A percentile compares a stretch with the other conserved stretches of the same genome.
Conservation (phyloP, 2,797 vertebrate genomes). For the Nyctalus aviator region DNA sequence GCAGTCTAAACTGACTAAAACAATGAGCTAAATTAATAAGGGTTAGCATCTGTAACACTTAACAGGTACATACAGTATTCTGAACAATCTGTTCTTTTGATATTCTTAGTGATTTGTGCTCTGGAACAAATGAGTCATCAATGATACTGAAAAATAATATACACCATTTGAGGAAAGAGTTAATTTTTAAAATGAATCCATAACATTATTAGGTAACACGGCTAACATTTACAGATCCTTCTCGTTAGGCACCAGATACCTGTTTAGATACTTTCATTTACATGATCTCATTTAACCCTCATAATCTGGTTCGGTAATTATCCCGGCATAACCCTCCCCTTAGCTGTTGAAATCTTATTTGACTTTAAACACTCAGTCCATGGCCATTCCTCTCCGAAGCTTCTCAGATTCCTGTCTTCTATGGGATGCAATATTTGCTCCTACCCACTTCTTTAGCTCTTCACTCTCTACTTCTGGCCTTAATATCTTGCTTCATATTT, state of each 20-base stretch:
- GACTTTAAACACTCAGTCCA: background rate
- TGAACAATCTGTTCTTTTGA: slow-evolving; percentile 61
- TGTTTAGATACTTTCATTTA: background rate
- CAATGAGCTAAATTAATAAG: slow-evolving; percentile 27
- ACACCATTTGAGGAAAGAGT: background rate
- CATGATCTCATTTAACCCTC: slow-evolving; percentile 31
- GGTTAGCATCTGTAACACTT: slow-evolving; percentile 40
- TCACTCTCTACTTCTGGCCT: background rate
- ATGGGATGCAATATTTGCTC: background rate
- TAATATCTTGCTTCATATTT: background rate
- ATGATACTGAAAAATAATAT: background rate
- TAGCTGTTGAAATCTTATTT: background rate
- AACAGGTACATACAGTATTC: slow-evolving; percentile 45
- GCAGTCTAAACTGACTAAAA: background rate
- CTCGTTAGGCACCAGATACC: background rate
- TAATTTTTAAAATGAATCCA: background rate
- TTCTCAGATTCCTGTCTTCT: background rate
- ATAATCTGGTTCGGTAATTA: background rate
- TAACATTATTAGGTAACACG: slow-evolving; percentile 5
- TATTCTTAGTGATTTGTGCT: slow-evolving; percentile 56
- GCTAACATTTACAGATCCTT: background rate
- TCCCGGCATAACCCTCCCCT: background rate
- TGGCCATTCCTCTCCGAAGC: background rate
- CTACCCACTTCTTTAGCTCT: slow-evolving; percentile 22
- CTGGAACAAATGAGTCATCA: slow-evolving; percentile 55